Percentiles rank a stretch among this genome's conserved stretches.
These are phyloP conservation scores for Podarcis lilfordi DNA, from an alignment of 2,797 vertebrate species.

Conservation along the genomic window DNA sequence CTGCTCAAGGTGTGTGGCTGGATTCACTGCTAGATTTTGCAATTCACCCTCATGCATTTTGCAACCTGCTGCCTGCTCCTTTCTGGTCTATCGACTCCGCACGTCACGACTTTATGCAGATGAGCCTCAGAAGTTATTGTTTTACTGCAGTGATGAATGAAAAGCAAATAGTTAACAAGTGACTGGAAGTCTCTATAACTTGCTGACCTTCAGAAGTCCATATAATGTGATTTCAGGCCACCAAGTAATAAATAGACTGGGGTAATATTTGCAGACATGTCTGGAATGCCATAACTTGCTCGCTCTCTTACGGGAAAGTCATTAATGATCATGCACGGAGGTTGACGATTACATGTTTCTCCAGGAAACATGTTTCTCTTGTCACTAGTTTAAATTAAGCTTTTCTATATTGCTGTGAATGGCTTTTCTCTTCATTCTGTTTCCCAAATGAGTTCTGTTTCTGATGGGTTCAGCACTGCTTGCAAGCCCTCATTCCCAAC, in stretches of 20 bases:
- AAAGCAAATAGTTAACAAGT: conserved; percentile 77
- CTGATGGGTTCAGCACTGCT: conserved; percentile 57
- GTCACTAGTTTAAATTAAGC: conserved; percentile 40
- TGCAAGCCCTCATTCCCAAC: conserved; percentile 29
- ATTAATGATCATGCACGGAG: conserved; percentile 39
- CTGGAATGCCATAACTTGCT: conserved; percentile 63
- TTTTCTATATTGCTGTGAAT: conserved; percentile 42
- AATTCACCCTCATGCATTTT: conserved; percentile 37
- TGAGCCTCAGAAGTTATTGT: conserved; percentile 70
- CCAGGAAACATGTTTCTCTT: conserved; percentile 28
- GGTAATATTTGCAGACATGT: conserved; percentile 67
- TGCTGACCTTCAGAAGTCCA: conserved; percentile 68
- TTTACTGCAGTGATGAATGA: conserved; percentile 67
- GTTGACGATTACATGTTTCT: conserved; percentile 14
- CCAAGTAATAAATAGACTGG: conserved; percentile 67
- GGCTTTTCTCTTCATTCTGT: conserved; percentile 1
- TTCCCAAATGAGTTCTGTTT: conserved; percentile 35
- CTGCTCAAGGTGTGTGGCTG: background rate
- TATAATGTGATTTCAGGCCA: conserved; percentile 65
- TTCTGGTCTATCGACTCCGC: conserved; percentile 51
- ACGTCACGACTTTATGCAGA: conserved; percentile 66
- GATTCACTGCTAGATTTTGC: background rate
- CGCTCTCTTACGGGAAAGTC: conserved; percentile 50
- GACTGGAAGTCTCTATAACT: conserved; percentile 54
- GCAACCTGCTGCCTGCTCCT: conserved; percentile 31